Evolutionary conservation across 2,888 invertebrate genomes (phyloP).

Genomic region (Venusia cambrica): DNA sequence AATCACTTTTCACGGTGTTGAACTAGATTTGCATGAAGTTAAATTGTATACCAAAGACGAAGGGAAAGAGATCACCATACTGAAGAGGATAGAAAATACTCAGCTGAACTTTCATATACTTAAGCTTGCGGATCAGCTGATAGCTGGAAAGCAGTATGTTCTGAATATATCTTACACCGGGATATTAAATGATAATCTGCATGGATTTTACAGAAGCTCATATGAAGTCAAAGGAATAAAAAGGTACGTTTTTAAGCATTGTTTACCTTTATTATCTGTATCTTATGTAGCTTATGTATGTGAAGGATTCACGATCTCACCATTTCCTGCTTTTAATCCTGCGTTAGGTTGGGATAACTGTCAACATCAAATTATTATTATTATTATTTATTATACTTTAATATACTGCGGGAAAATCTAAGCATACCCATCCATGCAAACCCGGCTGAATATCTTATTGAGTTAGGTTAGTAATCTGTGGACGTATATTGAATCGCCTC

Average conservation of each 20-base stretch:
- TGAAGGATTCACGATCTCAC: too few relatives aligned
- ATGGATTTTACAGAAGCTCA: slow-evolving; percentile 92
- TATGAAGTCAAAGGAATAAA: slow-evolving; percentile 85
- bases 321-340: too few relatives aligned
- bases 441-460: too few relatives aligned
- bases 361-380: too few relatives aligned
- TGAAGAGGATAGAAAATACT: slow-evolving; percentile 76
- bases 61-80: slow-evolving; percentile 47
- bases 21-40: slow-evolving; percentile 83
- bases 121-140: slow-evolving; percentile 79
- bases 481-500: too few relatives aligned
- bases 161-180: slow-evolving; percentile 87
- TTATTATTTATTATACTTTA: too few relatives aligned
- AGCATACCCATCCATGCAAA: too few relatives aligned
- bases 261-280: too few relatives aligned
- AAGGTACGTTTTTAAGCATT: slow-evolving; percentile 80
- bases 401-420: too few relatives aligned
- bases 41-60: slow-evolving; percentile 72
- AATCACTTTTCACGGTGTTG: slow-evolving; percentile 88
- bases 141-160: slow-evolving; percentile 82
- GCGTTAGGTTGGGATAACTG: too few relatives aligned
- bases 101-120: slow-evolving; percentile 86
- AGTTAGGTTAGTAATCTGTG: too few relatives aligned
- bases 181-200: slow-evolving; percentile 86
- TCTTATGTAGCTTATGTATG: too few relatives aligned